Evolutionary conservation across 2,113 vertebrate species (phyloP), one percentile per base, ranked within the genome.

Genomic region (Muntiacus muntjak): DNA sequence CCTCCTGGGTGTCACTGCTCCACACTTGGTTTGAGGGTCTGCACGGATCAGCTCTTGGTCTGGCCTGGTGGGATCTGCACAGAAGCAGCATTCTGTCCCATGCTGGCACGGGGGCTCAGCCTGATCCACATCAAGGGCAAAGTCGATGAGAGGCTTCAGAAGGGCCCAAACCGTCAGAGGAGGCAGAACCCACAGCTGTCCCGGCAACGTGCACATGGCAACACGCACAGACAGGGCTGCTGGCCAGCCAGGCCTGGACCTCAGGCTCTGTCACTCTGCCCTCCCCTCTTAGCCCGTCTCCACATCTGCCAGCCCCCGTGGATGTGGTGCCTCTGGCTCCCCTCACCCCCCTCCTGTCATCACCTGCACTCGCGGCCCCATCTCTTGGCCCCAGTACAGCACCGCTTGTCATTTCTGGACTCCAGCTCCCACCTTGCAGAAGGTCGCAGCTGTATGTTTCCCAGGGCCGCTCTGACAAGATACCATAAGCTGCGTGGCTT

Each of bases 291-390:
- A 15, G 17, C 12, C 26, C 0, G 3, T 50, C n/a, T 58, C 26
- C 52, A 5, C 28, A 26, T 33, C 83, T 85, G 64, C 67, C 28
- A 19, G 64, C 14, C 47, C n/a, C 58, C n/a, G 6, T 40, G 6
- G n/a, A 23, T 16, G 30, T 1, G 17, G 14, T 25, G 40, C 36
- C 9, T 13, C 15, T 52, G 71, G 8, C 45, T n/a, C 47, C 55
- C 30, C 28, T 30, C n/a, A 0, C 13, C 2, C 16, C 13, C 0
- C 7, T 57, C 33, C 33, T 8, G 28, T 21, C 14, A 11, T 47
- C 74, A 50, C 74, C 26, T 10, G 13, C 26, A 36, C 33, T 15
- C 71, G 1, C 3, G 0, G 40, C 40, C 67, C 11, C 21, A 1
- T 14, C 71, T 76, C 71, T 23, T 43, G 23, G 23, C 40, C 71